Conservation (phyloP, 2,797 vertebrate genomes). For the Onychomys arenicola region DNA sequence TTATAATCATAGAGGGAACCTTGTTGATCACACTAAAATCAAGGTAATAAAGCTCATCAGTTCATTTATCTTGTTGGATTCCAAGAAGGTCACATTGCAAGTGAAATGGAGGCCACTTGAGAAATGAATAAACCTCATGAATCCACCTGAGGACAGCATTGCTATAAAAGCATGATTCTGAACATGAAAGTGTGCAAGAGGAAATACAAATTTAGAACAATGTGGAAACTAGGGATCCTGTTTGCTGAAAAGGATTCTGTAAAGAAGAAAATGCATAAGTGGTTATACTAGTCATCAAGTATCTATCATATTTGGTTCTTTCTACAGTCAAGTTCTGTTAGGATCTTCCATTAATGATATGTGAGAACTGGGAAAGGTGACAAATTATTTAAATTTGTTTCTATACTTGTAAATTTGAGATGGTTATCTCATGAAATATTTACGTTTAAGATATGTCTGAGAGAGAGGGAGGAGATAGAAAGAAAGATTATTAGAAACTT, state of each 20-base stretch:
- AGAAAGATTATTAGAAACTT: neutral
- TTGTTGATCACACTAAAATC: constrained; percentile 15
- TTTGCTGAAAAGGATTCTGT: neutral
- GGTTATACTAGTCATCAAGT: neutral
- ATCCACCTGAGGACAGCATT: neutral
- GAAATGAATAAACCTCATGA: neutral
- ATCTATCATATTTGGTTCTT: neutral
- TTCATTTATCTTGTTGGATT: neutral
- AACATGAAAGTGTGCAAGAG: neutral
- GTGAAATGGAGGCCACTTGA: neutral
- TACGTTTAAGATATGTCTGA: neutral
- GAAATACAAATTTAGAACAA: neutral
- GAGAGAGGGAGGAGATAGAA: neutral
- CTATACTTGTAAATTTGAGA: neutral
- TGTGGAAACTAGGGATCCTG: neutral
- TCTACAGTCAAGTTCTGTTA: neutral
- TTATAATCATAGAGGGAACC: constrained; percentile 16
- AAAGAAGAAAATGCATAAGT: neutral
- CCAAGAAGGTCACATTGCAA: neutral
- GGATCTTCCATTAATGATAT: neutral
- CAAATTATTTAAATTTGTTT: neutral
- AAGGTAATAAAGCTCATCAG: constrained; percentile 31
- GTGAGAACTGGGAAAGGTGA: neutral
- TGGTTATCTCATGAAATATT: neutral
- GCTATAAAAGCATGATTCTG: neutral